These are phyloP conservation scores for Montipora efflorescens DNA, from an alignment of 64 coral and sea anemone genomes.

Conservation along the genomic window DNA sequence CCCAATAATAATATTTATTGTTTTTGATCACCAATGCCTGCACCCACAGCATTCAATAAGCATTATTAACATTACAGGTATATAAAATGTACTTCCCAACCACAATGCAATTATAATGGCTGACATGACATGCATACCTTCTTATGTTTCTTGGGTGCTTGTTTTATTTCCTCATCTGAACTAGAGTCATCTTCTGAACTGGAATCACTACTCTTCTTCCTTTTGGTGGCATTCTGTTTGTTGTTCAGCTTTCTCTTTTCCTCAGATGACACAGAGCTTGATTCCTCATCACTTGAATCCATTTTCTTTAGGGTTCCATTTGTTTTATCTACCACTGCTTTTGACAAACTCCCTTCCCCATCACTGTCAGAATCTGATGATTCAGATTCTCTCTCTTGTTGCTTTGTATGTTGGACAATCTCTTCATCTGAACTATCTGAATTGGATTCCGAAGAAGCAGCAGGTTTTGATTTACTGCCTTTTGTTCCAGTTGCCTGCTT, in stretches of 20 bases:
- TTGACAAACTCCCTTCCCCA: neutral
- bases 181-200: neutral
- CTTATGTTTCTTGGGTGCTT: constrained; percentile 13
- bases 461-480: neutral
- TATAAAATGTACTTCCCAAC: too few relatives aligned
- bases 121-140: neutral
- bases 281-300: neutral
- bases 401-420: neutral
- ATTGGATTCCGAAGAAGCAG: constrained; percentile 46
- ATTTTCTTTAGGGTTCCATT: neutral
- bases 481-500: neutral
- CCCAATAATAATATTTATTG: too few relatives aligned
- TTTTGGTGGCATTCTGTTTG: constrained; percentile 13
- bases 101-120: neutral
- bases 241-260: neutral
- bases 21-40: too few relatives aligned
- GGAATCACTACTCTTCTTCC: constrained; percentile 28
- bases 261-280: neutral
- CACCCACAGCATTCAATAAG: too few relatives aligned
- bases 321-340: neutral
- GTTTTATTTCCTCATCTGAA: neutral
- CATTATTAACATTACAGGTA: too few relatives aligned
- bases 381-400: neutral
- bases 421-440: constrained; percentile 59
- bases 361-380: constrained; percentile 33